Evolutionary conservation across 2,797 vertebrate genomes (phyloP), one percentile per base, ranked within the genome.

Genomic region (Thalassophryne amazonica): DNA sequence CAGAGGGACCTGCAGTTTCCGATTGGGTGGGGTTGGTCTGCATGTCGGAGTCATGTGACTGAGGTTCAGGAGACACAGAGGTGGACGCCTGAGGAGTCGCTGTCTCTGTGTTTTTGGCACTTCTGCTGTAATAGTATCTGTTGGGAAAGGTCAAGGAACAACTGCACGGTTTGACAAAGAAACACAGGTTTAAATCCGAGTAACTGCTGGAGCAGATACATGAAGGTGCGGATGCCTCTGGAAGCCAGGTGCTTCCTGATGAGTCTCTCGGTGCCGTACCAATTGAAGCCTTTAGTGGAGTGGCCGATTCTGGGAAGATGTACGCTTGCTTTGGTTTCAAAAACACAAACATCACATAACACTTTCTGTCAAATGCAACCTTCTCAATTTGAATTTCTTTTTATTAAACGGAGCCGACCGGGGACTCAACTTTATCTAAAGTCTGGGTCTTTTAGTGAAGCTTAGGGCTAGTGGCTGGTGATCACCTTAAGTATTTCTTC

Each of bases 301-400:
- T 98, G 90, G 5, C 95, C 95, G 0, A 98, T 94, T 6, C 94
- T 92, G 40, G 96, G 96, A 36, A 98, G 93, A 69, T 98, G 95
- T 28, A 98, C 93, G 4, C 94, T 92, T 12, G 94, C 96, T 97
- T 70, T 56, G 2, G 8, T 31, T 11, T 30, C n/a, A 37, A 27
- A 23, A 16, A 31, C 11, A 16, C 8, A 21, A 13, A 7, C 5
- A 42, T 1, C n/a, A n/a, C n/a, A n/a, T n/a, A n/a, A n/a, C n/a
- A n/a, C n/a, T n/a, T n/a, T n/a, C n/a, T n/a, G n/a, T n/a, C n/a
- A n/a, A n/a, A n/a, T n/a, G n/a, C n/a, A n/a, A n/a, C n/a, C n/a
- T n/a, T n/a, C n/a, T n/a, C n/a, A n/a, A n/a, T n/a, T n/a, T n/a
- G n/a, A n/a, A n/a, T n/a, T n/a, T n/a, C n/a, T n/a, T n/a, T n/a